These are phyloP conservation scores for Cygnus buccinator DNA, from an alignment of 2,113 vertebrate genomes.

Conservation along the genomic window DNA sequence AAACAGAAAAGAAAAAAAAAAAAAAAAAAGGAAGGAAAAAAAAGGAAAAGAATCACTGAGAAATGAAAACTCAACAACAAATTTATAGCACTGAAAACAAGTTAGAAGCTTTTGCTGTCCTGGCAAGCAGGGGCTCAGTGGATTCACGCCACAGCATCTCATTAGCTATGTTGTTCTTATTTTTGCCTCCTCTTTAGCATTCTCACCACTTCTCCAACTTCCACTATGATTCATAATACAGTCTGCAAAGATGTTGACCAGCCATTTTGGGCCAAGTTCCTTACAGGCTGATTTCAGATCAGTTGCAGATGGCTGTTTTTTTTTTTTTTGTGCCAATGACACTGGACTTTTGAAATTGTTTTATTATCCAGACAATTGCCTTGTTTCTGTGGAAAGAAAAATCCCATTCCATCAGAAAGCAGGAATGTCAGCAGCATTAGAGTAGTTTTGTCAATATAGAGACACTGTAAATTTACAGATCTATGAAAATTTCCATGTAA, in stretches of 20 bases:
- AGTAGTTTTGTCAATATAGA: background rate
- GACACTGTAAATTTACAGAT: background rate
- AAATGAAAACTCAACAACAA: background rate
- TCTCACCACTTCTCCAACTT: background rate
- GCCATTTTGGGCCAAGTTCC: background rate
- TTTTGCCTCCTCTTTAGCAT: background rate
- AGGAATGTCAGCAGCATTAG: background rate
- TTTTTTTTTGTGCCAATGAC: background rate
- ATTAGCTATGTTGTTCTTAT: background rate
- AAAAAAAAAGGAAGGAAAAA: background rate
- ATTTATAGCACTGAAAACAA: background rate
- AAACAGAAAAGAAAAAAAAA: background rate
- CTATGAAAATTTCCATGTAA: background rate
- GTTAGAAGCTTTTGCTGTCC: background rate
- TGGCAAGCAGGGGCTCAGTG: background rate
- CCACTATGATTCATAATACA: background rate
- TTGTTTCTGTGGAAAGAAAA: background rate
- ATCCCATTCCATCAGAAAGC: background rate
- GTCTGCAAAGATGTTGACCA: background rate
- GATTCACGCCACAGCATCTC: background rate
- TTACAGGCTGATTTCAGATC: constrained; percentile 3
- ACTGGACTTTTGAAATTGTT: background rate
- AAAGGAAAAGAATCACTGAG: background rate
- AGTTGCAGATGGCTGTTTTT: background rate
- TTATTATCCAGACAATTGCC: background rate